These are phyloP conservation scores for Antheraea pernyi DNA, from an alignment of 1,140 invertebrate genomes.

Conservation along the genomic window DNA sequence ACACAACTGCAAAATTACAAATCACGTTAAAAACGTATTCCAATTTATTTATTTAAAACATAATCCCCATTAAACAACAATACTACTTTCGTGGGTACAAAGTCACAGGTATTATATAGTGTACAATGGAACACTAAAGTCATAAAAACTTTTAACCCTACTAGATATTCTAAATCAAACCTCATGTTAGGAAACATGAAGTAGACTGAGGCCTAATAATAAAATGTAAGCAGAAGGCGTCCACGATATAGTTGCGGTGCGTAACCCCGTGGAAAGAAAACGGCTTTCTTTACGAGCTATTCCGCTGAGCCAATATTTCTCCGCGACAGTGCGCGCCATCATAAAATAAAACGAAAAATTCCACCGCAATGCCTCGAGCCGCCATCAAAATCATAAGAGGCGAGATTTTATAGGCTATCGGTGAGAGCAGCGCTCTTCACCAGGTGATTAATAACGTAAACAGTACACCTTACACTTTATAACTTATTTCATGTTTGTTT, in stretches of 20 bases:
- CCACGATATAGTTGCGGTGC: slow-evolving; percentile 53
- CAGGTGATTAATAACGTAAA: slow-evolving; percentile 65
- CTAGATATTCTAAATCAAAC: slow-evolving; percentile 19
- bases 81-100: no score
- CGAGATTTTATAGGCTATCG: slow-evolving; percentile 69
- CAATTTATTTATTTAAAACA: no score
- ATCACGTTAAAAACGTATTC: no score
- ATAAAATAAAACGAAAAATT: slow-evolving; percentile 80
- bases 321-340: slow-evolving; percentile 74
- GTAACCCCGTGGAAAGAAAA: slow-evolving; percentile 68
- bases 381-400: slow-evolving; percentile 76
- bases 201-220: slow-evolving; percentile 43
- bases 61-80: no score
- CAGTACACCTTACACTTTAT: slow-evolving; percentile 22
- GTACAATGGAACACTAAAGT: no score
- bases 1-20: no score
- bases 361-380: slow-evolving; percentile 61
- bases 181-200: slow-evolving; percentile 26
- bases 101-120: no score
- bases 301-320: slow-evolving; percentile 77
- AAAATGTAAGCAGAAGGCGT: slow-evolving; percentile 46
- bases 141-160: not conserved
- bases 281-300: slow-evolving; percentile 77
- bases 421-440: slow-evolving; percentile 49
- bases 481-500: slow-evolving; percentile 7